Evolutionary conservation across 2,113 vertebrate genomes (phyloP).

Genomic region (Brachyhypopomus gauderio): DNA sequence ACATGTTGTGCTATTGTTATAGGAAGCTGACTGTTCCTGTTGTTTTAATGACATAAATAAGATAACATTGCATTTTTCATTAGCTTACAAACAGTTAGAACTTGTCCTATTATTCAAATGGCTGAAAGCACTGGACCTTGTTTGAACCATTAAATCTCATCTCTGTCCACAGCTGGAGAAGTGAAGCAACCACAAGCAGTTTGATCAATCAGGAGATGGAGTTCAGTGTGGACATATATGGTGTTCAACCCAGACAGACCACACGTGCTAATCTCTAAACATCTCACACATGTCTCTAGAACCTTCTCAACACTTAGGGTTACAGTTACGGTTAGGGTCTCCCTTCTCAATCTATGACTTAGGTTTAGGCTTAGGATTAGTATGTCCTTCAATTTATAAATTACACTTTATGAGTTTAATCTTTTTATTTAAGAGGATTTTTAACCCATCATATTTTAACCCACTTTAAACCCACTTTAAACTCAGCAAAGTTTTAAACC

Average conservation of each 20-base stretch:
- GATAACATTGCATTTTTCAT: background rate
- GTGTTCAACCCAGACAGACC: slow-evolving; percentile 47
- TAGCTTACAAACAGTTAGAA: background rate
- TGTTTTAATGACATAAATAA: background rate
- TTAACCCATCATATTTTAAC: too few species aligned
- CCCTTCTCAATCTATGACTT: background rate
- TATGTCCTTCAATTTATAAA: background rate
- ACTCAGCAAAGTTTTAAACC: too few species aligned
- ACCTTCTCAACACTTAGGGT: background rate
- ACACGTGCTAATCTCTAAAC: slow-evolving; percentile 56
- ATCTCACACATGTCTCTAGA: slow-evolving; percentile 27
- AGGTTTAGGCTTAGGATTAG: too few species aligned
- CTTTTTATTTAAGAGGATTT: too few species aligned
- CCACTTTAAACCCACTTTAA: too few species aligned
- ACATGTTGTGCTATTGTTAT: too few species aligned
- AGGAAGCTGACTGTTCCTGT: background rate
- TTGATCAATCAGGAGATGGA: slow-evolving; percentile 46
- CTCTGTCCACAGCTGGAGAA: slow-evolving; percentile 10
- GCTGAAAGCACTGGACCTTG: background rate
- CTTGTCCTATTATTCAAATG: background rate
- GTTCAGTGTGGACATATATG: slow-evolving; percentile 55
- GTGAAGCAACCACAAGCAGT: slow-evolving; percentile 1
- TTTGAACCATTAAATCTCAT: slow-evolving; percentile 12
- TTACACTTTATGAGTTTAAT: too few species aligned
- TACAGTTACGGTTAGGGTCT: background rate